phyloP scores from a whole-genome alignment of 2,888 invertebrate genomes.

The Idaea dimidiata region DNA sequence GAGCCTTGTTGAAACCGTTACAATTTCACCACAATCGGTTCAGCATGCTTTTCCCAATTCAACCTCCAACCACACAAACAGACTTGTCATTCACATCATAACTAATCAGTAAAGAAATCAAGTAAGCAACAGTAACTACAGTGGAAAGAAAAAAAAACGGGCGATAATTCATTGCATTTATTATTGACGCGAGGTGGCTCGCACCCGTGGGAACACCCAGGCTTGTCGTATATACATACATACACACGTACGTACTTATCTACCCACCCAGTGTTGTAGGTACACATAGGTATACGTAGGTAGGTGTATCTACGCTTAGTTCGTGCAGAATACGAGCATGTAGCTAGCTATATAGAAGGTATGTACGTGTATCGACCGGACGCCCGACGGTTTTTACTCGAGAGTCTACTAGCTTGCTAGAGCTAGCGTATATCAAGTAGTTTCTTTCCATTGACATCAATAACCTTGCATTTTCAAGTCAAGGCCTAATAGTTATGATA shows the following conservation, averaged over 20 bases:
- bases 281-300: background rate
- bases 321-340: background rate
- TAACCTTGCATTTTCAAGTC: background rate
- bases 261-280: background rate
- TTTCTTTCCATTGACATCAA: background rate
- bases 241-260: background rate
- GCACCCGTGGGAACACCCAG: background rate
- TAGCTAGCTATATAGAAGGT: too few relatives aligned
- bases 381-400: background rate
- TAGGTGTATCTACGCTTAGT: background rate
- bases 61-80: too few relatives aligned
- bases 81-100: background rate
- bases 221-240: background rate
- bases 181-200: background rate
- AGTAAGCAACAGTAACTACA: background rate
- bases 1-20: too few relatives aligned
- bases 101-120: background rate
- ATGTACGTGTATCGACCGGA: background rate
- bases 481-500: background rate
- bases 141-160: background rate
- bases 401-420: background rate
- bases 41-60: too few relatives aligned
- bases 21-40: too few relatives aligned
- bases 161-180: background rate
- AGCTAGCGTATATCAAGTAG: background rate